Evolutionary conservation across 23 tunicate species (phyloP).

Genomic region (Halocynthia aurantium): DNA sequence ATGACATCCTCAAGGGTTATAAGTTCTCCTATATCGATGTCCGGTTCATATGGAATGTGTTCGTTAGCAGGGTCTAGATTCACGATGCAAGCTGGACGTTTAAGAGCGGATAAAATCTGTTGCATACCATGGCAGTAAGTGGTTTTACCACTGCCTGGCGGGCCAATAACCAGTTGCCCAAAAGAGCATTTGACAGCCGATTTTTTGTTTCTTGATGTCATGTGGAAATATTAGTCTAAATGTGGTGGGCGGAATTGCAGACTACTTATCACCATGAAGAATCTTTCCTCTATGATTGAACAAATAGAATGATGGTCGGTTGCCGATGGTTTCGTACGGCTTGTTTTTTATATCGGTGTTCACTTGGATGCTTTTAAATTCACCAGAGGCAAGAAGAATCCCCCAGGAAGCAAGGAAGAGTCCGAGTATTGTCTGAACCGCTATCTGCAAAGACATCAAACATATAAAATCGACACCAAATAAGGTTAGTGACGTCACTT

Average conservation of each 20-base stretch:
- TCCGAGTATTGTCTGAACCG: conserved; percentile 58
- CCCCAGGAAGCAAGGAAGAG: conserved; percentile 63
- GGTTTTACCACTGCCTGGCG: conserved; percentile 97
- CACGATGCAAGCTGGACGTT: conserved; percentile 73
- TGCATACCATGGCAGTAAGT: conserved; percentile 95
- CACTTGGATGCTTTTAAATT: conserved; percentile 80
- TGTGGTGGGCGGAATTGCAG: neutral
- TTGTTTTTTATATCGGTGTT: conserved; percentile 84
- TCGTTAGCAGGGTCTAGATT: conserved; percentile 98
- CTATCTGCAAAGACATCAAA: conserved; percentile 38
- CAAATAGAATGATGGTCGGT: conserved; percentile 59
- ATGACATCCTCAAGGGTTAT: conserved; percentile 91
- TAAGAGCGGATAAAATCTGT: conserved; percentile 66
- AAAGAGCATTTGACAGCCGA: conserved; percentile 7
- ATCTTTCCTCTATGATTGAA: conserved; percentile 88
- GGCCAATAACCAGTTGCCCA: conserved; percentile 97
- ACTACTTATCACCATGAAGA: conserved; percentile 11
- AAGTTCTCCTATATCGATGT: conserved; percentile 78
- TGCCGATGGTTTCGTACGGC: conserved; percentile 70
- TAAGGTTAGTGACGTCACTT: conserved; percentile 25
- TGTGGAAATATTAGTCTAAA: neutral
- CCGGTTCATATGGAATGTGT: conserved; percentile 72
- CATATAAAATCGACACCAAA: conserved; percentile 1
- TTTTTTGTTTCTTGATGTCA: neutral
- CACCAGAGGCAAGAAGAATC: conserved; percentile 67